Base-by-base conservation (phyloP, 2,888 invertebrate genomes). In the Scaptodrosophila latifasciaeformis region DNA sequence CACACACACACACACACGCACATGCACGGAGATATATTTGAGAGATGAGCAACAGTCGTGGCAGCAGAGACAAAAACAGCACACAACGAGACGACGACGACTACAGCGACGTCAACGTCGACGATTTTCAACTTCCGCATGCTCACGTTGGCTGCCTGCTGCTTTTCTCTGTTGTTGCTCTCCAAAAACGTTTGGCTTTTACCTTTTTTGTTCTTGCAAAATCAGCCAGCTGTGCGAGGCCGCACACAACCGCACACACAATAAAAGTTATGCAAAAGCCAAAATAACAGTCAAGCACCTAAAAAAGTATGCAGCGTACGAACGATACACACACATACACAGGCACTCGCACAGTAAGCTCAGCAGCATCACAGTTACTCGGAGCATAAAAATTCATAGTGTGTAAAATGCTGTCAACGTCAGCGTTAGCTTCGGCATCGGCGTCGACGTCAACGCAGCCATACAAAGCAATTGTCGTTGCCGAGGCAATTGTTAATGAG, bases 191-290 rank as follows among this genome's bases (percentile, higher is more conserved):
- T 44, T 52, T n/a, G n/a, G n/a, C n/a, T n/a, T n/a, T n/a, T n/a
- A n/a, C n/a, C n/a, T n/a, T n/a, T n/a, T n/a, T n/a, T n/a, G n/a
- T n/a, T n/a, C n/a, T 37, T 18, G 15, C 17, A 13, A 4, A 31
- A 12, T 62, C 49, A 52, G 57, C 48, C 56, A 52, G 59, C 59
- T 51, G 62, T 56, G 62, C 15, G 34, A 24, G 17, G 31, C 34
- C n/a, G 13, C 10, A 5, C 2, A 4, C n/a, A n/a, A n/a, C n/a
- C n/a, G n/a, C n/a, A n/a, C 59, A 65, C 58, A 77, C 81, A 75
- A 75, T 77, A 62, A 70, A 74, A 77, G 78, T 64, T 80, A 75
- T 77, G 75, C 81, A 80, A 75, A 74, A 61, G 70, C 62, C 60
- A 65, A 74, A 65, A 67, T 61, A 67, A 57, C 68, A 54, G 59